Evolutionary conservation across 2,797 vertebrate species (phyloP), one percentile per base, ranked within the genome.

Genomic region (Sphenodon punctatus): DNA sequence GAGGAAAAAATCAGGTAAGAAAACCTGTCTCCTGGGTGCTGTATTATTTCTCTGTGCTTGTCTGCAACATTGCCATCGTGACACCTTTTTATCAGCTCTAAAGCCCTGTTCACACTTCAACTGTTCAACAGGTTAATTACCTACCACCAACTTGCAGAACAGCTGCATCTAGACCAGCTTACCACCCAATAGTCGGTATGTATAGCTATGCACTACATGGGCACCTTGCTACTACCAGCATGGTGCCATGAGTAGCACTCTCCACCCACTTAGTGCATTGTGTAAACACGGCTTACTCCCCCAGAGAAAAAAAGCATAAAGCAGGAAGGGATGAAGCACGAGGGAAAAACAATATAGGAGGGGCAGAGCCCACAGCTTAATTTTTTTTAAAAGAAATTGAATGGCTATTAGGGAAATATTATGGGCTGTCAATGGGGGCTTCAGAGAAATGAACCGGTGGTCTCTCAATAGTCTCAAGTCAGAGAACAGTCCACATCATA

Each of bases 1-100:
- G 60, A 78, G 59, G 58, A 67, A 25, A 5, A 56, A 22, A 56
- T 67, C 3, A 0, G 6, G 58, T 83, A 81, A 86, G 81, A 43
- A 1, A 27, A 23, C 56, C 67, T 67, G 39, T 16, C 87, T 73
- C 32, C 63, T 16, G 5, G 75, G 87, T 82, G 88, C 90, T 89
- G n/a, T 43, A 75, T 75, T 85, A 59, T 81, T 81, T 27, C 51
- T 30, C 15, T 2, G 69, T 74, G 87, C 69, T 63, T 1, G 77
- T 53, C 4, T 0, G 78, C 5, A 0, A 10, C 6, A 42, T 19
- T 53, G 86, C 19, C 10, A 0, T 55, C 15, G 70, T 83, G 88
- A 89, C 81, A 87, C 25, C 8, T 0, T 75, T 61, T 87, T 68
- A 76, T 82, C 43, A 38, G 6, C 84, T 76, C 46, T 2, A 0